Evolutionary conservation across 2,797 vertebrate genomes (phyloP).

Genomic region (Melanotaenia parkinsoni): DNA sequence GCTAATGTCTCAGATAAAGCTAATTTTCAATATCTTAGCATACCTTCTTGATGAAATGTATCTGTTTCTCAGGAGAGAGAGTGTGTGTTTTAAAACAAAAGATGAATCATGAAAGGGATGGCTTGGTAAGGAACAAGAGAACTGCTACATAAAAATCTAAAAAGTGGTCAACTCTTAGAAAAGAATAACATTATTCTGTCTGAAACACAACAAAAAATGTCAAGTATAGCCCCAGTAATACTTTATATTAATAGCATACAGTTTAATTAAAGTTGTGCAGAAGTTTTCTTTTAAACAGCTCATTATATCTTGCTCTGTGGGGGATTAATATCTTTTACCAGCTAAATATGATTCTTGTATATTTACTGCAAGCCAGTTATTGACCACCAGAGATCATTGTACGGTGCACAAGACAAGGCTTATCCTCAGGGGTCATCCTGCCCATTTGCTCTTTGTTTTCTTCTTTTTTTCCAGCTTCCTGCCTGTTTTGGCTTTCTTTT

Average conservation of each 20-base stretch:
- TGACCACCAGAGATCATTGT: conserved; percentile 8
- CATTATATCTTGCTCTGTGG: background rate
- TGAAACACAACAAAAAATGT: background rate
- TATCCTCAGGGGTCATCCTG: conserved; percentile 3
- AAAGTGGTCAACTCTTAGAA: background rate
- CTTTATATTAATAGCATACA: background rate
- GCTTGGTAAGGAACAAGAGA: background rate
- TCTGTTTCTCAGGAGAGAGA: background rate
- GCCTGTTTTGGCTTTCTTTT: background rate
- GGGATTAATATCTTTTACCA: background rate
- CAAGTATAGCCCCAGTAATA: background rate
- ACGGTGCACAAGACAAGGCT: conserved; percentile 12
- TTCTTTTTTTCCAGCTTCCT: background rate
- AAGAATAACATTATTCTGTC: background rate
- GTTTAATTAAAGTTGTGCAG: background rate
- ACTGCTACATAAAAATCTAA: background rate
- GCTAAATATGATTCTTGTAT: background rate
- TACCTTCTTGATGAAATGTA: background rate
- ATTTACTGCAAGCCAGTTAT: background rate
- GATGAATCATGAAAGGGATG: conserved; percentile 7
- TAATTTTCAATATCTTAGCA: background rate
- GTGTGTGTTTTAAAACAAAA: conserved; percentile 16
- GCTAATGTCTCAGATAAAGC: conserved; percentile 26
- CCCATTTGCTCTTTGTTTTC: conserved; percentile 1
- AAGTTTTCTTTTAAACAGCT: background rate